Conservation (phyloP, 2,797 vertebrate genomes). For the Diglossa cyanea region DNA sequence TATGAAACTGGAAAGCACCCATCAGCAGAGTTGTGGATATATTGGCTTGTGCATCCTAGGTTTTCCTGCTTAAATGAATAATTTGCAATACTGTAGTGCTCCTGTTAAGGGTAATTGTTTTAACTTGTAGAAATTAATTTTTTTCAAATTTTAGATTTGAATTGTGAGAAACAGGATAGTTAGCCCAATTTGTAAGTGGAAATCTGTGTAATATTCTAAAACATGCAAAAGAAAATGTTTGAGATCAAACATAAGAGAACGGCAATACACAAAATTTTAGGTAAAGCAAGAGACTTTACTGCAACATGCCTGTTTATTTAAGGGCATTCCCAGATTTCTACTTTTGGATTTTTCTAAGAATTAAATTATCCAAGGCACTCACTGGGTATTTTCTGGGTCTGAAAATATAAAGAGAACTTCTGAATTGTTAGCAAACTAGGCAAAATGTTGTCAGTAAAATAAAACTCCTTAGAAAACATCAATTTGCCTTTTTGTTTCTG, state of each 20-base stretch:
- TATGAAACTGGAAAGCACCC: constrained; percentile 62
- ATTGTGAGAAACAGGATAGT: neutral
- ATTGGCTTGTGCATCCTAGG: neutral
- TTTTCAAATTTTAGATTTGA: neutral
- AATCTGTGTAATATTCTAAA: neutral
- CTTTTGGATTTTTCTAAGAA: neutral
- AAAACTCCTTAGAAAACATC: neutral
- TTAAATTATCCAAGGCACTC: neutral
- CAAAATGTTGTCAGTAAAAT: neutral
- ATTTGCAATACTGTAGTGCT: neutral
- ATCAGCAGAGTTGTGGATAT: neutral
- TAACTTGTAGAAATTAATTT: constrained; percentile 14
- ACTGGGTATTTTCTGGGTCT: neutral
- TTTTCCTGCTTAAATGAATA: constrained; percentile 60
- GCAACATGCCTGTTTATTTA: neutral
- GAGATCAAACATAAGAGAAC: neutral
- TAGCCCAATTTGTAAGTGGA: neutral
- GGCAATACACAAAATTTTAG: neutral
- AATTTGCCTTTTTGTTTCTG: neutral
- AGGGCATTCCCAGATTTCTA: neutral
- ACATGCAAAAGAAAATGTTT: neutral
- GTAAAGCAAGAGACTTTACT: neutral
- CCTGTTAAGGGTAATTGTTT: neutral
- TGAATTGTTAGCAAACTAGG: neutral
- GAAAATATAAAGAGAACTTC: neutral